These are phyloP conservation scores for Acipenser transmontanus DNA, from an alignment of 2,797 vertebrate genomes.

Conservation along the genomic window DNA sequence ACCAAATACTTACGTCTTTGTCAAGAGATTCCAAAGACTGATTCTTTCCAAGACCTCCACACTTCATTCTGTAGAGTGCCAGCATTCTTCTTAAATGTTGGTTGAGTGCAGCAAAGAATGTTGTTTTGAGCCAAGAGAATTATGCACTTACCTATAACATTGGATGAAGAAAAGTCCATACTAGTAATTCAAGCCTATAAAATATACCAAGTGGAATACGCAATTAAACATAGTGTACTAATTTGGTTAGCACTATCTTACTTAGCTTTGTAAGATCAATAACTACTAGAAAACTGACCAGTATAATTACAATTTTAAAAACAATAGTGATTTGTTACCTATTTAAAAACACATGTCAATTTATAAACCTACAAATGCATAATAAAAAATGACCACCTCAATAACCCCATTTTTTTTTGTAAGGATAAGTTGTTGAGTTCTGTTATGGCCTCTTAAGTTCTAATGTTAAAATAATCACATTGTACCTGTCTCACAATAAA, in stretches of 20 bases:
- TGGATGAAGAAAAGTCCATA: background rate
- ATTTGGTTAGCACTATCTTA: background rate
- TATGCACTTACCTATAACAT: constrained; percentile 20
- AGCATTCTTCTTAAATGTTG: no score
- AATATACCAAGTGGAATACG: no score
- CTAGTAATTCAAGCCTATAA: no score
- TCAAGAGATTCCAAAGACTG: constrained; percentile 18
- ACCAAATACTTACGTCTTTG: background rate
- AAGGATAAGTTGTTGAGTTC: background rate
- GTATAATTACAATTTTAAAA: no score
- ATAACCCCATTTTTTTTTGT: background rate
- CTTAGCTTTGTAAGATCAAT: constrained; percentile 1
- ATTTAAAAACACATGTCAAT: background rate
- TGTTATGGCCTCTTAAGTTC: constrained; percentile 2
- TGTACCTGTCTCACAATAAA: constrained; percentile 7
- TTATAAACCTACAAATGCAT: background rate
- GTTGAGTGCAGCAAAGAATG: no score
- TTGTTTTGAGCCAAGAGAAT: constrained; percentile 19
- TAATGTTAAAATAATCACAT: background rate
- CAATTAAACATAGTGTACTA: constrained; percentile 4
- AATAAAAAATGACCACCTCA: constrained; percentile 1
- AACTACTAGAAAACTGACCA: no score
- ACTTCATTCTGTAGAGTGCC: no score
- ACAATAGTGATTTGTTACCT: no score
- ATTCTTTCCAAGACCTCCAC: no score